A percentile compares a stretch with the other conserved stretches of the same genome.
Conservation (phyloP, 2,113 vertebrate genomes). For the Glaucidium brasilianum region DNA sequence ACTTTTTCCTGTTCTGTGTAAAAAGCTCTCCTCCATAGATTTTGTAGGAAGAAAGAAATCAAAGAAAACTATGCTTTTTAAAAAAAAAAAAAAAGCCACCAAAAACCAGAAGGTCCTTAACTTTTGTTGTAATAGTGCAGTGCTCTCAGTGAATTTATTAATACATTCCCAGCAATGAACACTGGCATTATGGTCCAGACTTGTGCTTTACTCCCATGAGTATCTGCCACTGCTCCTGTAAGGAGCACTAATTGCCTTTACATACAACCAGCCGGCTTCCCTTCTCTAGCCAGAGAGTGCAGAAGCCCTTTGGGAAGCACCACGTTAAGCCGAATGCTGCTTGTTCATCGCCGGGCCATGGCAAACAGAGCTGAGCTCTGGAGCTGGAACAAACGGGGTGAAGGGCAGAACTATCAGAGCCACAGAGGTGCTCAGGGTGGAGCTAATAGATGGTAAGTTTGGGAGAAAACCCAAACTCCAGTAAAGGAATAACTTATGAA, state of each 20-base stretch:
- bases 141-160: neutral
- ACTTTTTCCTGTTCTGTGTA: neutral
- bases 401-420: neutral
- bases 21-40: neutral
- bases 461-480: neutral
- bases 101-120: neutral
- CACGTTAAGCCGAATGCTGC: neutral
- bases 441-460: neutral
- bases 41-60: neutral
- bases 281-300: neutral
- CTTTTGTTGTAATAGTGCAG: neutral
- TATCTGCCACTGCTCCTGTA: neutral
- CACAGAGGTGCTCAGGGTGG: neutral
- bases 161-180: neutral
- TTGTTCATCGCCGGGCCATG: too few relatives aligned
- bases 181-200: too few relatives aligned
- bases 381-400: neutral
- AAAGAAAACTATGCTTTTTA: neutral
- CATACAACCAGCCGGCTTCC: fast-evolving
- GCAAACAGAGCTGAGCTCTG: neutral
- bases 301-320: neutral
- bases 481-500: neutral
- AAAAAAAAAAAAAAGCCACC: neutral
- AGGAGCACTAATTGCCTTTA: neutral
- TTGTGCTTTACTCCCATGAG: neutral